Conservation (phyloP, 2,797 vertebrate species). For the Melanotaenia trifasciata region DNA sequence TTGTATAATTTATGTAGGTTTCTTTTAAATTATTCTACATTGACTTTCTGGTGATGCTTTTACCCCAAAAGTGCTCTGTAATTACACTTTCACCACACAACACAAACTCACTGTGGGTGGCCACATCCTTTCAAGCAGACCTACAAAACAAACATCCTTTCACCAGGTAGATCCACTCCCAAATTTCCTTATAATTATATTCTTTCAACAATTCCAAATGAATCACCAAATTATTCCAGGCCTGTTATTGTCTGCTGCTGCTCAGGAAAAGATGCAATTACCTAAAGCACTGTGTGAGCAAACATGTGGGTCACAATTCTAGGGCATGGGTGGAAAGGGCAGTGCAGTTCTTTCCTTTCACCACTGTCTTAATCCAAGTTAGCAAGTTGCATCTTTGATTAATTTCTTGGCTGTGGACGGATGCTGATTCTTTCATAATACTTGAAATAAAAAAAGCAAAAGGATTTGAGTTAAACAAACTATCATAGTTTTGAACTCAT, state of each 20-base stretch:
- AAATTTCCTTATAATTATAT: conserved; percentile 68
- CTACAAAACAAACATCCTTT: conserved; percentile 61
- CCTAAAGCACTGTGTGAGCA: conserved; percentile 72
- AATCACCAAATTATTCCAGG: conserved; percentile 65
- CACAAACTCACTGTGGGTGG: conserved; percentile 54
- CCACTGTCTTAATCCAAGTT: conserved; percentile 48
- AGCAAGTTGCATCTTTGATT: conserved; percentile 52
- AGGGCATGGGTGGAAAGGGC: conserved; percentile 77
- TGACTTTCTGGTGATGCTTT: conserved; percentile 37
- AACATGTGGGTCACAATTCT: conserved; percentile 81
- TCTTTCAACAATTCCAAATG: conserved; percentile 59
- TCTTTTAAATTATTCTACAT: conserved; percentile 26
- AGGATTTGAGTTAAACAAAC: conserved; percentile 25
- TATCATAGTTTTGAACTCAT: conserved; percentile 37
- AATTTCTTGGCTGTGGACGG: conserved; percentile 30
- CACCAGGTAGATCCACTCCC: conserved; percentile 60
- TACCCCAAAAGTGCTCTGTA: conserved; percentile 47
- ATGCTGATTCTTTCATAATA: conserved; percentile 11
- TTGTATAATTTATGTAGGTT: conserved; percentile 13
- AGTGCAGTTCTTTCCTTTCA: conserved; percentile 59
- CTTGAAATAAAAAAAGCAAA: conserved; percentile 3
- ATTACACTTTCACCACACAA: conserved; percentile 56
- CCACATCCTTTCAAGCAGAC: conserved; percentile 47
- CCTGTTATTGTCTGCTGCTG: conserved; percentile 68
- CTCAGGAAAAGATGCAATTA: conserved; percentile 71